Base-by-base conservation (phyloP, 2,797 vertebrate species). In the Phalloptychus januarius region DNA sequence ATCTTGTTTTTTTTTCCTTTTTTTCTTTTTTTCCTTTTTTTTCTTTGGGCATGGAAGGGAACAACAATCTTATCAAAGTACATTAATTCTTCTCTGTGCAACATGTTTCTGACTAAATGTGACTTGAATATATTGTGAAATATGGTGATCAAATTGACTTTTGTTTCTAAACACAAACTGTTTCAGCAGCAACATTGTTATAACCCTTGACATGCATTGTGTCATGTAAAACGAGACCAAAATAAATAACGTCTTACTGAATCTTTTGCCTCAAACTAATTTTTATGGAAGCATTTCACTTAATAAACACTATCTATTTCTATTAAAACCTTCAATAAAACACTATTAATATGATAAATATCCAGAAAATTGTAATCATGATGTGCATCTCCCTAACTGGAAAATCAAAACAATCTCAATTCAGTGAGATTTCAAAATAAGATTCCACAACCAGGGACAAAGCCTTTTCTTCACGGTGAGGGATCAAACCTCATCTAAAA, bases 91-190 rank as follows among this genome's bases (percentile, higher is more conserved):
- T 92, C 90, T 90, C 89, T 91, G 87, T 91, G 88, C 89, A 94
- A 91, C 94, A 86, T 92, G 90, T 92, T 67, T 93, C 86, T 92
- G 94, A 92, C 91, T 93, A 87, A 94, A 94, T 93, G 91, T 95
- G 94, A 96, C 94, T 95, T 95, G 93, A 95, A 95, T 85, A 95
- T 88, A 93, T 95, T 95, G 94, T 95, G 93, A 96, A 95, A 92
- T 83, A 74, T 91, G 89, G 90, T 87, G 89, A 92, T 95, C 94
- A 94, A 95, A 95, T 92, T 95, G 92, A 95, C 88, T 75, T 88
- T 89, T 79, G 90, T 87, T 92, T 83, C 69, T 78, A 88, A 93
- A 88, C 86, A 85, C 81, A 86, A 85, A 93, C 88, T 89, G 88
- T 91, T 89, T 69, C 90, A 90, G 84, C 88, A 86, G 84, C 90